Base-by-base conservation (phyloP, 2,888 invertebrate genomes). In the Timandra comae region DNA sequence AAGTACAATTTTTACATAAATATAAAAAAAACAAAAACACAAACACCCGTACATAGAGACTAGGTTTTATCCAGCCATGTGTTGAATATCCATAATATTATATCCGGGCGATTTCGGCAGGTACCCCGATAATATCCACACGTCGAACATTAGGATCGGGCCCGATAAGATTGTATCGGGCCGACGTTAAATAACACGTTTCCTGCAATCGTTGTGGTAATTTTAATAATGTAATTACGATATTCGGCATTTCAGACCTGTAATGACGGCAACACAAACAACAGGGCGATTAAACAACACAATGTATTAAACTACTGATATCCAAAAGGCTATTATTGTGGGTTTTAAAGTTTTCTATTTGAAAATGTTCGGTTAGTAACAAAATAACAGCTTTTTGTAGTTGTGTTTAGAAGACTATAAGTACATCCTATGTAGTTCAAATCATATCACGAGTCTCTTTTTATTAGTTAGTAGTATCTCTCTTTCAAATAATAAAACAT, bases 151-250 rank as follows among this genome's bases (percentile, higher is more conserved):
- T 82, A 84, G 81, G 77, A 80, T 77, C 66, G 39, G 25, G 40
- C 40, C 42, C 64, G 85, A 85, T 85, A 80, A 85, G 85, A 85
- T 85, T 59, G 38, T 81, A 85, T 85, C 84, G 63, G 49, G 35
- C 47, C 66, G 53, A 76, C 71, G 78, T 80, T 82, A 85, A 85
- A 85, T 85, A 85, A 81, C 84, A 78, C 59, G 82, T 78, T 81
- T 85, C 85, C 85, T 84, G 85, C 71, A 81, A 80, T 82, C 80
- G 80, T 75, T 72, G 74, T 64, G 56, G 76, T 74, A 73, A 82
- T 82, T 84, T 76, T 81, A 79, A 81, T 84, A 81, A 75, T 78
- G 79, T 82, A 79, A 84, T 84, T 78, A 80, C 72, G 63, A 76
- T 76, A 69, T 78, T 76, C 71, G 70, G 57, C 73, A 62, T 74